phyloP scores from a whole-genome alignment of 64 coral and sea anemone species.

The Pocillopora verrucosa region DNA sequence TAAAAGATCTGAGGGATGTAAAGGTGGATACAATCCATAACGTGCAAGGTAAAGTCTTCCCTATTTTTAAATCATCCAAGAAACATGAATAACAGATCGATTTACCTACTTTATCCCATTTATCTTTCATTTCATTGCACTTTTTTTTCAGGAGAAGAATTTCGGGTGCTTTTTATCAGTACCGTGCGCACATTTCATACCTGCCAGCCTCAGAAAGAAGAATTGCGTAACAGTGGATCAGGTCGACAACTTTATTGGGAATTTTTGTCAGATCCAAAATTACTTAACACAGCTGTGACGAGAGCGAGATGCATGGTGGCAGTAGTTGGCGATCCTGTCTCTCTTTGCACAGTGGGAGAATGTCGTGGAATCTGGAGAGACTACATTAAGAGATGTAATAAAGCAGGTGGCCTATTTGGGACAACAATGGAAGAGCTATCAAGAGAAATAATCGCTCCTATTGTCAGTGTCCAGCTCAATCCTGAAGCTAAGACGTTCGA shows the following conservation, averaged over 20 bases:
- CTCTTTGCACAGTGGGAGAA: slow-evolving; percentile 60
- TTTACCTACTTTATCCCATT: no score
- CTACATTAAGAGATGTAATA: slow-evolving; percentile 59
- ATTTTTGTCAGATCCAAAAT: slow-evolving; percentile 83
- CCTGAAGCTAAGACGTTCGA: slow-evolving; percentile 26
- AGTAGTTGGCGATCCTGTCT: slow-evolving; percentile 76
- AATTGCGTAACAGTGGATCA: background rate
- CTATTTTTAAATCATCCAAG: no score
- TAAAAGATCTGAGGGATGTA: slow-evolving; percentile 27
- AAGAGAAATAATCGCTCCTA: slow-evolving; percentile 1
- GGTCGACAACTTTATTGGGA: slow-evolving; percentile 32
- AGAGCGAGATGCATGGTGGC: slow-evolving; percentile 63
- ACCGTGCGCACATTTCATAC: slow-evolving; percentile 56
- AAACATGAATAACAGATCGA: no score
- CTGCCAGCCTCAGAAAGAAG: slow-evolving; percentile 12
- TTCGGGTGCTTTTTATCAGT: slow-evolving; percentile 54
- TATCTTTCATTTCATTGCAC: no score
- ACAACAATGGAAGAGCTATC: slow-evolving; percentile 16
- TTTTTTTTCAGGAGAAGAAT: slow-evolving; percentile 52
- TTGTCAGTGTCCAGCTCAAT: slow-evolving; percentile 5
- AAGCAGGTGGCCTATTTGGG: slow-evolving; percentile 9
- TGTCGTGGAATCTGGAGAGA: slow-evolving; percentile 61
- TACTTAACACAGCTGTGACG: slow-evolving; percentile 69
- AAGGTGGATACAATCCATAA: slow-evolving; percentile 78
- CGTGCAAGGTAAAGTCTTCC: slow-evolving; percentile 49